Evolutionary conservation across 2,113 vertebrate species (phyloP), one percentile per base, ranked within the genome.

Genomic region (Oceanites oceanicus): DNA sequence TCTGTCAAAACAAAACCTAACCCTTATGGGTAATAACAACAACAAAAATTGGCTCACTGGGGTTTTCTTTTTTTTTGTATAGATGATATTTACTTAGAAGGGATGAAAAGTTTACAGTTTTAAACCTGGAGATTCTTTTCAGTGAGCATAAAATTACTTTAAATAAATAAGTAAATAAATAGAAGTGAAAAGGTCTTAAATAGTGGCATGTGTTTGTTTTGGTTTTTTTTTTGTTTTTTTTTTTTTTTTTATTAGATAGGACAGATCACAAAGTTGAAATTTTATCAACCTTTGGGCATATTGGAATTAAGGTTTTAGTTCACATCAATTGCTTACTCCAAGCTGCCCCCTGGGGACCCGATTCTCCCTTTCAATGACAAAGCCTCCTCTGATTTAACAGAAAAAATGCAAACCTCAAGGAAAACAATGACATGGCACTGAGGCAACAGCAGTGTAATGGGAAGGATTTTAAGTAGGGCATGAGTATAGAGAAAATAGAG

Each of bases 321-420:
- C 49, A 44, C 22, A 29, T 58, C 27, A n/a, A 20, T 25, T 63
- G 25, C 49, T 75, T 38, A 45, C 23, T 53, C 19, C 27, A 70
- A 70, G 29, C 7, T 0, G 0, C 9, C 11, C 26, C 23, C 15
- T 38, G 34, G 16, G 14, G 44, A 53, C 29, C 22, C 4, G 29
- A 72, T 72, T 84, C 52, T 77, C 16, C 19, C 23, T 38, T 58
- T 65, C 58, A 76, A 30, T 30, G 56, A 25, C 34, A 53, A 86
- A 80, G 15, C 7, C 47, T 30, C 19, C 16, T 47, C 44, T 61
- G 22, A 50, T 36, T 77, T 36, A 50, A 40, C 36, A n/a, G 21
- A 55, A 27, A 3, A 59, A 23, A 13, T 32, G 19, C 30, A 66
- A 65, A 65, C 19, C 21, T 72, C 52, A 65, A 45, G 36, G 52